Conservation (phyloP, 2,797 vertebrate genomes). For the Hylomyscus alleni region DNA sequence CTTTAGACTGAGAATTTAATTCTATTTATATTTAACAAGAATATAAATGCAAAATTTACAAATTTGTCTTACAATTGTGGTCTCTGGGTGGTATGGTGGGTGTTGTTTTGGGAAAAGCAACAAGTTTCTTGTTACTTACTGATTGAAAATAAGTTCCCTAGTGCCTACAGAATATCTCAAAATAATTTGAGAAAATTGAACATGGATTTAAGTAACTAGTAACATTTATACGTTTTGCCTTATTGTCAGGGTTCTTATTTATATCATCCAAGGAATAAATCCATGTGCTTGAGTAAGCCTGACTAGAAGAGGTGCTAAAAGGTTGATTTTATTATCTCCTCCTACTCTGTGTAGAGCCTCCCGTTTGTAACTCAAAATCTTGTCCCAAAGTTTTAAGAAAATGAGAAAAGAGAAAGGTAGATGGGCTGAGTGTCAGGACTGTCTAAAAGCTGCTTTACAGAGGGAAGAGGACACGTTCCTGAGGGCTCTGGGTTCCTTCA, state of each 20-base stretch:
- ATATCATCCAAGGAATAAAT: not conserved
- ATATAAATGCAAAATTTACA: constrained; percentile 69
- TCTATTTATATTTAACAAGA: constrained; percentile 74
- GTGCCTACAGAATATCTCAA: constrained; percentile 1
- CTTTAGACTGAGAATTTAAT: constrained; percentile 75
- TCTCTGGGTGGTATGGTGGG: not conserved
- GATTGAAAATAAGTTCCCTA: not conserved
- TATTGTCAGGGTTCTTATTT: not conserved
- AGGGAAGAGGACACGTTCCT: not conserved
- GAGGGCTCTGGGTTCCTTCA: not conserved
- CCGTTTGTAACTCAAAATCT: constrained; percentile 13
- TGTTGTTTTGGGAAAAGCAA: constrained; percentile 15
- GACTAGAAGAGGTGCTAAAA: not conserved
- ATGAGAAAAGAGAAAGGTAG: not conserved
- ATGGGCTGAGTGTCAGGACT: not conserved
- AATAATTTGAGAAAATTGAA: constrained; percentile 41
- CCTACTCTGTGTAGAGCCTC: not conserved
- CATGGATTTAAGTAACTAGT: constrained; percentile 35
- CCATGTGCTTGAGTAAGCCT: not conserved
- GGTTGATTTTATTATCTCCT: not conserved
- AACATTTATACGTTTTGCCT: not conserved
- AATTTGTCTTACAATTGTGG: constrained; percentile 31
- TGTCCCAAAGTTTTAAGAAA: constrained; percentile 6
- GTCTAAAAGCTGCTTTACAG: not conserved
- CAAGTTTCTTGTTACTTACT: constrained; percentile 51